Evolutionary conservation across 2,888 invertebrate genomes (phyloP).

Genomic region (Pristionchus fissidentatus): DNA sequence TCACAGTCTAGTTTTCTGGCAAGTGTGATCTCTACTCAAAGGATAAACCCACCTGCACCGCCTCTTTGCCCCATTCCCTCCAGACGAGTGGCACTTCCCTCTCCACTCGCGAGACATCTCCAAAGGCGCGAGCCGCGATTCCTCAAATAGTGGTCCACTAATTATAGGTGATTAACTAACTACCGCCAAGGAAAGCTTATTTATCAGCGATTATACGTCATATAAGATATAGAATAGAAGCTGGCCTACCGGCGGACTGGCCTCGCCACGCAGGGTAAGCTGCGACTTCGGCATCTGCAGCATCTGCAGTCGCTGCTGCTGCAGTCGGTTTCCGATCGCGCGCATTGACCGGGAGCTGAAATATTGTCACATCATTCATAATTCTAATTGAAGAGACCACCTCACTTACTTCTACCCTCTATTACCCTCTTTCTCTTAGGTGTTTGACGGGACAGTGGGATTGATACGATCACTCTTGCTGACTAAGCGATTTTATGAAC

Average conservation of each 20-base stretch:
- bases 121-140: neutral
- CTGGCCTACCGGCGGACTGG: neutral
- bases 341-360: no score
- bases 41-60: constrained; percentile 11
- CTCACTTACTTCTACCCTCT: neutral
- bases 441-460: no score
- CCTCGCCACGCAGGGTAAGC: constrained; percentile 28
- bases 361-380: neutral
- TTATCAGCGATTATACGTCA: no score
- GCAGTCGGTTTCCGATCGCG: neutral
- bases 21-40: neutral
- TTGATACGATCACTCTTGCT: no score
- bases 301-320: neutral
- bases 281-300: neutral
- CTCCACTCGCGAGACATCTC: neutral
- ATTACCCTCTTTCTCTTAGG: no score
- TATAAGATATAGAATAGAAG: neutral
- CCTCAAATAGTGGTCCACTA: neutral
- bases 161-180: no score
- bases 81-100: constrained; percentile 24
- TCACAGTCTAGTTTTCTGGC: neutral
- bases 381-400: neutral
- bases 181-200: no score
- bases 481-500: no score
- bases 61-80: constrained; percentile 25